Evolutionary conservation across 2,113 vertebrate species (phyloP), one percentile per base, ranked within the genome.

Genomic region (Callipepla squamata): DNA sequence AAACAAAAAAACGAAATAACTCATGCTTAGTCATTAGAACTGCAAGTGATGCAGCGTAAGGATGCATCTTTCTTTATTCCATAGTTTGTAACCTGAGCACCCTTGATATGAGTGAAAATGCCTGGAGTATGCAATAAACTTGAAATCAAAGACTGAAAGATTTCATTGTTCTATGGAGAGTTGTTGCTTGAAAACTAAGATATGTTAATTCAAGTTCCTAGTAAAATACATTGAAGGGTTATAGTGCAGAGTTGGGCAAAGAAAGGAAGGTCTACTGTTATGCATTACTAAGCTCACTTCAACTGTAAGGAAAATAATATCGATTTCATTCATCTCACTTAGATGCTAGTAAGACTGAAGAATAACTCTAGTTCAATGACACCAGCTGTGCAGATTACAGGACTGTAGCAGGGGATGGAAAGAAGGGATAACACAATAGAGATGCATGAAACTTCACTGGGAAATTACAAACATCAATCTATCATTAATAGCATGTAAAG

Each of bases 241-340:
- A 38, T 53, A 74, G 47, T 26, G 40, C 38, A 80, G 67, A 96
- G 34, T 3, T 51, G 61, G 50, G 80, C 74, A 75, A 75, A 82
- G 81, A 89, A 90, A 93, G 90, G 74, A 94, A 85, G 58, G 47
- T 69, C 62, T 75, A 32, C 80, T 86, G 50, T 93, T 87, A 77
- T 55, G 79, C 53, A 82, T 75, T 92, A 63, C 91, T 87, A 91
- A 97, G 89, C 94, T 96, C 1, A 93, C 96, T 97, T 95, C 70
- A 95, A 85, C 81, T 83, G 16, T 86, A 93, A 95, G 88, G 53
- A 91, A 79, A 90, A 92, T 67, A 94, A 85, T 96, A 97, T 93
- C 95, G 93, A 96, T 96, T 96, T 95, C 47, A 95, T 96, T 97
- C 66, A 84, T 95, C 95, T 97, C 87, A 96, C 93, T 95, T 96